Evolutionary conservation across 2,113 vertebrate genomes (phyloP), one percentile per base, ranked within the genome.

Genomic region (Dendrocopos noguchii): DNA sequence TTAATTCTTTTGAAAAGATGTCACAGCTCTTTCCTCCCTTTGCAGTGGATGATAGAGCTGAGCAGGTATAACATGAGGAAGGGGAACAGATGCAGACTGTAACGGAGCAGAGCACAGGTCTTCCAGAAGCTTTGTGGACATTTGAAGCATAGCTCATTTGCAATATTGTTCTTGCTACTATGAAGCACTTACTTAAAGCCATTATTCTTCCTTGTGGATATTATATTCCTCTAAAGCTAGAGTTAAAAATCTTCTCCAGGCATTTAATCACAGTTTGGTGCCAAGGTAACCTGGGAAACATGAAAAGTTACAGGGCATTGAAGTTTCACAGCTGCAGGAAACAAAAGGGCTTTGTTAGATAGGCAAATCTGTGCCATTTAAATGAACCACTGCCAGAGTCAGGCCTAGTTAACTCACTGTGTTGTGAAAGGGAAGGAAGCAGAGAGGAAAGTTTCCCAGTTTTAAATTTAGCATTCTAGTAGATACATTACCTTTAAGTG

Each of bases 311-410:
- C 29, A 68, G 50, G 36, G 57, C 57, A 33, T n/a, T 2, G 4
- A 80, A 89, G 66, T 81, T 66, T 79, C 65, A 88, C 81, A 93
- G 86, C 57, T 84, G 29, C 34, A 71, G 68, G 68, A 64, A 95
- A 95, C 91, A 96, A 94, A 88, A 93, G 78, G 28, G 24, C 91
- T 94, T 96, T 96, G 94, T 96, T 83, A 73, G 27, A 39, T 9
- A 81, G 74, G 86, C 52, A 84, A 79, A 76, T 89, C 81, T 68
- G 61, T 94, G 82, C 79, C 53, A 50, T 81, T 91, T 31, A 27
- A 71, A 66, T 36, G 70, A 75, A 66, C n/a, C 52, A 15, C 10
- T 81, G 91, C 90, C 91, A 74, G 17, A 79, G 64, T 79, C 88
- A 87, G 79, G 53, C 22, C 68, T 68, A 20, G 53, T 83, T 88